phyloP scores from a whole-genome alignment of 2,113 vertebrate species.

The Oncorhynchus tshawytscha region DNA sequence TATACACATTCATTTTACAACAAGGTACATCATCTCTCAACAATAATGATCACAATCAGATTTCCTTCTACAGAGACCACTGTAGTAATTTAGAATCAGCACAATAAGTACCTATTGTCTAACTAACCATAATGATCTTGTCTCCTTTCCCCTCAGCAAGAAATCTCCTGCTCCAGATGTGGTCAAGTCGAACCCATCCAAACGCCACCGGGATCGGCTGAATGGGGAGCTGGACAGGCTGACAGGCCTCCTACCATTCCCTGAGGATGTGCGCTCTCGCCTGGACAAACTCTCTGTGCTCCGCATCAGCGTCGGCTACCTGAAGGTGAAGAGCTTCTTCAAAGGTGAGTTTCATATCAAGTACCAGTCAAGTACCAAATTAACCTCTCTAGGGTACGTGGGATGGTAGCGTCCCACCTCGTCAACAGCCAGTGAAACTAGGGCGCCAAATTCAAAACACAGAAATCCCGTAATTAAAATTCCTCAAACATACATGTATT shows the following conservation, averaged over 20 bases:
- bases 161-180: slow-evolving; percentile 42
- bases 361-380: background rate
- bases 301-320: slow-evolving; percentile 77
- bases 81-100: too few species aligned
- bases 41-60: too few species aligned
- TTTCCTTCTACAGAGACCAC: too few species aligned
- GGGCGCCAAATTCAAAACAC: too few species aligned
- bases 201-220: slow-evolving; percentile 76
- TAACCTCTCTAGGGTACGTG: too few species aligned
- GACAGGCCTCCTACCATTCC: slow-evolving; percentile 76
- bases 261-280: slow-evolving; percentile 64
- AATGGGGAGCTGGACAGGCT: slow-evolving; percentile 79
- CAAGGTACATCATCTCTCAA: too few species aligned
- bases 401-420: too few species aligned
- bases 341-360: slow-evolving; percentile 58
- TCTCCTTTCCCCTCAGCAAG: slow-evolving; percentile 47
- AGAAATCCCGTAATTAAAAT: too few species aligned
- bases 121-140: background rate
- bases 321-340: slow-evolving; percentile 79
- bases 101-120: too few species aligned
- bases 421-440: too few species aligned
- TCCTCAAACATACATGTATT: too few species aligned
- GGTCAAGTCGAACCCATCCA: slow-evolving; percentile 78
- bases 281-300: slow-evolving; percentile 82
- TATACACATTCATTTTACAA: too few species aligned